phyloP scores from a whole-genome alignment of 1,140 invertebrate genomes.

The Drosophila pseudoananassae region DNA sequence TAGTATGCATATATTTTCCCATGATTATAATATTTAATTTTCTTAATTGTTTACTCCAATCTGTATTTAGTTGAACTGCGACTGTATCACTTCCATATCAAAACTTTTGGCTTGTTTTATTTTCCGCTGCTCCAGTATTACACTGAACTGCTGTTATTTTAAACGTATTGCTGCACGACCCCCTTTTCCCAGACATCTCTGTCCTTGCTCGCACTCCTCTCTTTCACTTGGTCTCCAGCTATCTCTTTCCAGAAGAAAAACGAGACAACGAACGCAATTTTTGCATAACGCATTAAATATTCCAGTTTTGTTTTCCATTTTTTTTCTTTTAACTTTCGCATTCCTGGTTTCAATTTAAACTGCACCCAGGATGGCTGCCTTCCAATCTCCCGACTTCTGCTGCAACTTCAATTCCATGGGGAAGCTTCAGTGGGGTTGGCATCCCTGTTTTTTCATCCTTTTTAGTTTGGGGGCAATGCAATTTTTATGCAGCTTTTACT shows the following conservation, averaged over 20 bases:
- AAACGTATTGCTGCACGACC: conserved; percentile 68
- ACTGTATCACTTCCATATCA: conserved; percentile 27
- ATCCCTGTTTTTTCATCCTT: not conserved
- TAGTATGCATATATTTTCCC: not conserved
- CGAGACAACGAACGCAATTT: conserved; percentile 64
- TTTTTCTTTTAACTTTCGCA: conserved; percentile 21
- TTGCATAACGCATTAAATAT: conserved; percentile 81
- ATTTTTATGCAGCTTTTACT: conserved; percentile 70
- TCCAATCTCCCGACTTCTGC: conserved; percentile 48
- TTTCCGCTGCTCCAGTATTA: conserved; percentile 41
- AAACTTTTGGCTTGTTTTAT: conserved; percentile 20
- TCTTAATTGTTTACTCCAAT: not conserved
- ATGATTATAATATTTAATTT: not conserved
- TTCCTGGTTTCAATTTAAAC: conserved; percentile 78
- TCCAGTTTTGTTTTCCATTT: conserved; percentile 73
- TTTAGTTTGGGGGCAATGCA: conserved; percentile 44
- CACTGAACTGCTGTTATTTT: conserved; percentile 71
- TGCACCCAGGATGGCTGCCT: conserved; percentile 47
- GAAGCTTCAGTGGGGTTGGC: conserved; percentile 7
- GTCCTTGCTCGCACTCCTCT: not conserved
- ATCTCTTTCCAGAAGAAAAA: conserved; percentile 17
- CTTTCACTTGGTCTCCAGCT: conserved; percentile 1
- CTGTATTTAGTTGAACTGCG: not conserved
- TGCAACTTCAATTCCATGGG: conserved; percentile 42
- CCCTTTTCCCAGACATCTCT: conserved; percentile 12